These are phyloP conservation scores for Phyllopteryx taeniolatus DNA, from an alignment of 2,113 vertebrate genomes.

Conservation along the genomic window DNA sequence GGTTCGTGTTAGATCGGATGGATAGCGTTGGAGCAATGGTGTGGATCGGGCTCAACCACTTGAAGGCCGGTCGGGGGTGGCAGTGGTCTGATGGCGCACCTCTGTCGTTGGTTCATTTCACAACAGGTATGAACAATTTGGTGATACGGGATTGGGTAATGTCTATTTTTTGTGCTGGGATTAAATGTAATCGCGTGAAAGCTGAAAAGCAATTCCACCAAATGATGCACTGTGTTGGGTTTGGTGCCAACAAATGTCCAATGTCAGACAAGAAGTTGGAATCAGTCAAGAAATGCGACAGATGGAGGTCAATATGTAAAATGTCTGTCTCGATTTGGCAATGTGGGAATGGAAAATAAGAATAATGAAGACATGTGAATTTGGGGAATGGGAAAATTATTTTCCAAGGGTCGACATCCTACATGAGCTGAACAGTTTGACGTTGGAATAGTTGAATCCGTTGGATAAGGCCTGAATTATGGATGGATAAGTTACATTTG, in stretches of 20 bases:
- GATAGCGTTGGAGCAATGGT: conserved; percentile 68
- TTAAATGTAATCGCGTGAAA: background rate
- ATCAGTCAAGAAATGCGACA: no score
- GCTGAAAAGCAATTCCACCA: background rate
- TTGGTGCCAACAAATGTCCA: no score
- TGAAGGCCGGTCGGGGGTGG: conserved; percentile 82
- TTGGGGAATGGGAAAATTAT: no score
- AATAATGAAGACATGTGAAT: no score
- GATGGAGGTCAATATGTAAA: no score
- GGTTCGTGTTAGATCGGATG: conserved; percentile 74
- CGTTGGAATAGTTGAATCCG: no score
- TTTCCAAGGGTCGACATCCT: background rate
- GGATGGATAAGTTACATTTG: background rate
- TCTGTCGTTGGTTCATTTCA: conserved; percentile 80
- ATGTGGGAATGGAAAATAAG: no score
- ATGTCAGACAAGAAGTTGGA: no score
- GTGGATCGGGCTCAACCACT: conserved; percentile 87
- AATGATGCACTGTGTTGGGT: no score
- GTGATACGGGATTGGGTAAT: background rate
- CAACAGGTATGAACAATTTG: conserved; percentile 68
- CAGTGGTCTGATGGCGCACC: conserved; percentile 89
- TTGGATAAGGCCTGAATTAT: background rate
- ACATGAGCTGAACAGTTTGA: background rate
- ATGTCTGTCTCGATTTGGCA: no score
- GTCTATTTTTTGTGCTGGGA: background rate